Conservation (phyloP, 2,113 vertebrate species). For the Oncorhynchus kisutch region DNA sequence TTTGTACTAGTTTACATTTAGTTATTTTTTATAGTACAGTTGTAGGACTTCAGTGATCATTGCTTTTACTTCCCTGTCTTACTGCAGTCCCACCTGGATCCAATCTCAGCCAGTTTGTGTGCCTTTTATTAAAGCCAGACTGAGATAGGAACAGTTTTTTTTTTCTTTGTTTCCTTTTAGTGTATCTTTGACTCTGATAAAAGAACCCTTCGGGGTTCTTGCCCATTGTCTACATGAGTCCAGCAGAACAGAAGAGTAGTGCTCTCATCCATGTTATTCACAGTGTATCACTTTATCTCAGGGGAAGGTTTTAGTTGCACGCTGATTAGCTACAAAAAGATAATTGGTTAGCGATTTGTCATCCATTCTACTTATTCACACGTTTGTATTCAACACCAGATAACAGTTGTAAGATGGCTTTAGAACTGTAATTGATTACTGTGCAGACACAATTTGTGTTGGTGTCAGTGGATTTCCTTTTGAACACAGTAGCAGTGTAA, state of each 20-base stretch:
- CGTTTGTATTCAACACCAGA: conserved; percentile 17
- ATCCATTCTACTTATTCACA: conserved; percentile 28
- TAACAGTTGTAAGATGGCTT: conserved; percentile 9
- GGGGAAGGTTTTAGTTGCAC: not conserved
- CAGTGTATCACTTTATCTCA: conserved; percentile 17
- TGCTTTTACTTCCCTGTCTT: not conserved
- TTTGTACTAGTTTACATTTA: too few species aligned
- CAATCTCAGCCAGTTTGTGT: conserved; percentile 51
- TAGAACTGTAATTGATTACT: conserved; percentile 52
- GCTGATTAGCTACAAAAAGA: conserved; percentile 2
- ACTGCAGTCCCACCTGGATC: conserved; percentile 57
- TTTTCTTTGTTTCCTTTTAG: conserved; percentile 37
- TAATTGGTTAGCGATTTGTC: conserved; percentile 10
- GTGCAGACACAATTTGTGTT: conserved; percentile 34
- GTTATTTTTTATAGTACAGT: too few species aligned
- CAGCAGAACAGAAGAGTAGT: conserved; percentile 17
- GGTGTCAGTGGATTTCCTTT: conserved; percentile 50
- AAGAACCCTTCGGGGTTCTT: conserved; percentile 30
- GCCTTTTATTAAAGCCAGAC: conserved; percentile 62
- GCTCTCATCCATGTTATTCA: conserved; percentile 40
- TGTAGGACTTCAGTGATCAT: not conserved
- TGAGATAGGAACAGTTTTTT: conserved; percentile 41
- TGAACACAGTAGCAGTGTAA: conserved; percentile 55
- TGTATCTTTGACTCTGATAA: conserved; percentile 55
- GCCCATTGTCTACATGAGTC: conserved; percentile 11